Evolutionary conservation across 2,113 vertebrate genomes (phyloP).

Genomic region (Sinocyclocheilus anshuiensis): DNA sequence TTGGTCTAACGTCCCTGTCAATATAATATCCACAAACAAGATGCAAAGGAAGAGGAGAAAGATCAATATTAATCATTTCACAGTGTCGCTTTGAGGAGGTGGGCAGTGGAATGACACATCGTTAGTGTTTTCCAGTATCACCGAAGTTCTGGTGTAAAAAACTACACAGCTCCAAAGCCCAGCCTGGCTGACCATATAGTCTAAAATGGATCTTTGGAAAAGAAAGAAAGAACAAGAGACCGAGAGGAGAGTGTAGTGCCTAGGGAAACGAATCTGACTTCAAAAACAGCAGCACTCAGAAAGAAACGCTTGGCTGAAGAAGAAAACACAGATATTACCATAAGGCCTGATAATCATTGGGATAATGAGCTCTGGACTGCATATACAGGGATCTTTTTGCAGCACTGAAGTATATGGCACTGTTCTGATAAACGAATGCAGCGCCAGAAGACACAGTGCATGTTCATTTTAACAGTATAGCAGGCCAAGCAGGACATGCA

Average conservation of each 20-base stretch:
- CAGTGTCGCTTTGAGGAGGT: conserved; percentile 67
- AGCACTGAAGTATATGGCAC: conserved; percentile 33
- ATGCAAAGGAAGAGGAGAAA: conserved; percentile 64
- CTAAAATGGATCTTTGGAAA: conserved; percentile 41
- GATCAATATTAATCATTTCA: conserved; percentile 79
- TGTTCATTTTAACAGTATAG: neutral
- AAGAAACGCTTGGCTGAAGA: conserved; percentile 42
- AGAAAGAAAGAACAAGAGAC: conserved; percentile 40
- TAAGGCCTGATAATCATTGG: conserved; percentile 48
- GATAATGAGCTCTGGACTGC: conserved; percentile 48
- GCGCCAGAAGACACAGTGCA: conserved; percentile 13
- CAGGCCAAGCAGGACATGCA: conserved; percentile 36
- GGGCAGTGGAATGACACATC: conserved; percentile 72
- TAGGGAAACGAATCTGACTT: conserved; percentile 27
- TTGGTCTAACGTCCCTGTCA: conserved; percentile 68
- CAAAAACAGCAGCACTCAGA: conserved; percentile 37
- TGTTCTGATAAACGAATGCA: conserved; percentile 49
- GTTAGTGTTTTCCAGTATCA: conserved; percentile 62
- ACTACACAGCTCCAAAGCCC: conserved; percentile 51
- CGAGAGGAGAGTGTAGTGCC: conserved; percentile 36
- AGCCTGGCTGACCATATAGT: conserved; percentile 27
- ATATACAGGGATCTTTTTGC: conserved; percentile 41
- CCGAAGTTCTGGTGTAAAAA: conserved; percentile 49
- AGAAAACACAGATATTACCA: conserved; percentile 41
- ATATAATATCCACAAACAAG: conserved; percentile 68